Conservation (phyloP, 1,140 invertebrate genomes). For the Dolichoris vasculosae region DNA sequence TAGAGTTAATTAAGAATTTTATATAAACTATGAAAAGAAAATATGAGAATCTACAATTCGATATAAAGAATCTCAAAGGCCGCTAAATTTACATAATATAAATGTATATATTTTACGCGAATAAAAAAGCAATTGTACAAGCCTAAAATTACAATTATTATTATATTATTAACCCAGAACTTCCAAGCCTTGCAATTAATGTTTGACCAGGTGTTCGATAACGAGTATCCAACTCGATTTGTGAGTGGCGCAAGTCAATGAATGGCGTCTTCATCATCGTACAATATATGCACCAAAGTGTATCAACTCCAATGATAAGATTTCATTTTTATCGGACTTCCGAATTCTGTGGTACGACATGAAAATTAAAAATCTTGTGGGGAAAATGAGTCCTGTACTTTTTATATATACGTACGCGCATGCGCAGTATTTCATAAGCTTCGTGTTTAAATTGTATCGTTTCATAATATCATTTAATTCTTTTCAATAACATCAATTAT, state of each 20-base stretch:
- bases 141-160: neutral
- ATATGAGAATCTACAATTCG: too few relatives aligned
- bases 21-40: too few relatives aligned
- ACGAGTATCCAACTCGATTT: neutral
- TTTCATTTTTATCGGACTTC: conserved; percentile 26
- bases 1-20: too few relatives aligned
- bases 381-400: neutral
- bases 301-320: conserved; percentile 1
- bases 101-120: too few relatives aligned
- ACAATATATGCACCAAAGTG: neutral
- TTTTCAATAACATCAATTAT: too few relatives aligned
- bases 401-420: too few relatives aligned
- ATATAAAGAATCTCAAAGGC: too few relatives aligned
- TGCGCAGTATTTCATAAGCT: too few relatives aligned
- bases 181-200: neutral
- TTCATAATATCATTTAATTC: too few relatives aligned
- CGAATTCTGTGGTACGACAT: neutral
- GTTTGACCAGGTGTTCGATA: neutral
- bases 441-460: too few relatives aligned
- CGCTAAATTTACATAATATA: too few relatives aligned
- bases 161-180: neutral
- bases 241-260: conserved; percentile 11
- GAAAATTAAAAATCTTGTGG: neutral
- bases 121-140: too few relatives aligned
- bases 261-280: neutral